A percentile compares a stretch with the other conserved stretches of the same genome.
These are phyloP conservation scores for Phrynocephalus forsythii DNA, from an alignment of 2,797 vertebrate species.

Conservation along the genomic window DNA sequence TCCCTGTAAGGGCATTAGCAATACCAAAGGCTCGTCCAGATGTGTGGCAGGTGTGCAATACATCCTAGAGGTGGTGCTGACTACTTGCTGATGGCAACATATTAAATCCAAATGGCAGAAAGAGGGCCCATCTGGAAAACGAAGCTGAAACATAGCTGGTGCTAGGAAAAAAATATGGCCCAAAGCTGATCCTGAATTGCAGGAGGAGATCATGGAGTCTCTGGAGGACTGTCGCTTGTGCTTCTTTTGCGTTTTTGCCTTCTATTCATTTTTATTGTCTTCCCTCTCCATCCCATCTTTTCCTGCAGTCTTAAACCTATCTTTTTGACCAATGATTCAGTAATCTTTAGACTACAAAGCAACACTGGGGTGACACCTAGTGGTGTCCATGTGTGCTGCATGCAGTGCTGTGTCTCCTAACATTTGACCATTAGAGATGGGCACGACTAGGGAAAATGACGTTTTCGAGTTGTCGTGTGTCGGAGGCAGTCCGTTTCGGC, in stretches of 20 bases:
- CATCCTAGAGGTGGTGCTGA: background rate
- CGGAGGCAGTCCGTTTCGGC: too few relatives aligned
- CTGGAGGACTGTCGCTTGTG: background rate
- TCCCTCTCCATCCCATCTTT: conserved; percentile 4
- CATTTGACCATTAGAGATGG: background rate
- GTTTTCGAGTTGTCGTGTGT: too few relatives aligned
- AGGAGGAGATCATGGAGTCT: background rate
- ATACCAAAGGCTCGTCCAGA: background rate
- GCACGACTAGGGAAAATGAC: too few relatives aligned
- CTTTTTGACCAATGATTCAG: background rate
- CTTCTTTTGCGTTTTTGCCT: background rate
- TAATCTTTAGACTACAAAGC: background rate
- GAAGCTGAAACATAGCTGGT: background rate
- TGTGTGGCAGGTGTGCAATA: background rate
- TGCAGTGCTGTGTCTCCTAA: background rate
- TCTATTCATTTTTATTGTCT: background rate
- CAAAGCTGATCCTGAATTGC: background rate
- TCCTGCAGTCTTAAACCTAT: background rate
- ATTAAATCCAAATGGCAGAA: background rate
- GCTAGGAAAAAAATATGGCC: background rate
- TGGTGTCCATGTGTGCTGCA: conserved; percentile 57
- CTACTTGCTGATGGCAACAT: background rate
- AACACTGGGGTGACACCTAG: conserved; percentile 61
- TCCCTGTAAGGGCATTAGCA: background rate
- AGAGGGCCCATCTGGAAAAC: background rate